Base-by-base conservation (phyloP, 2,113 vertebrate genomes). In the Nerophis ophidion region DNA sequence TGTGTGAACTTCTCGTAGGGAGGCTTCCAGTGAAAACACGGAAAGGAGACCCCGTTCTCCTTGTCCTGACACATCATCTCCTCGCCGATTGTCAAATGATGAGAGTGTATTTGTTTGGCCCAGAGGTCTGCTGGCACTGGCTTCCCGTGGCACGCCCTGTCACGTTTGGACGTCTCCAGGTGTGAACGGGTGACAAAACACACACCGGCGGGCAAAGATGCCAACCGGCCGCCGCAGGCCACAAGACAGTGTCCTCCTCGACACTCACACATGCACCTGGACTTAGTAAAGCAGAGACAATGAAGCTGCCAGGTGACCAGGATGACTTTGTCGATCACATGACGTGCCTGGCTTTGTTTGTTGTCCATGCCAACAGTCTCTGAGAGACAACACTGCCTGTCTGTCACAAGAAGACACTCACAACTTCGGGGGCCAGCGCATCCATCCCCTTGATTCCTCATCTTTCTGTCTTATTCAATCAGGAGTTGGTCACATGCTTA, bases 221-320 rank as follows among this genome's bases (percentile, higher is more conserved):
- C 92, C 91, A 0, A 88, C 91, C 0, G 89, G 80, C 55, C 89
- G 82, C 26, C 91, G 75, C 58, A 91, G 89, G 84, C 26, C 90
- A 74, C 58, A 91, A 89, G 58, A 75, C 88, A 71, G 26, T 3
- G 26, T 91, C 89, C 71, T 93, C 90, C 75, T 93, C 79, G 8
- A 12, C 16, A 58, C 17, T 17, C 36, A 73, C 14, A 61, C 38
- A 53, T 8, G 47, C n/a, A 48, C n/a, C 13, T 0, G 13, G 3
- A n/a, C 14, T 13, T n/a, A 6, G 12, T 46, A 14, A 14, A 14
- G 45, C 45, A 15, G 45, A 46, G 5, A 5, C 45, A 46, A 46
- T 46, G 45, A 6, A 15, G 11, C 13, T 38, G 36, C 6, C 36
- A 38, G 36, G 36, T 38, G 36, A 38, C 5, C 36, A 6, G 1